Evolutionary conservation across 1,140 invertebrate genomes (phyloP).

Genomic region (Drosophila repleta): DNA sequence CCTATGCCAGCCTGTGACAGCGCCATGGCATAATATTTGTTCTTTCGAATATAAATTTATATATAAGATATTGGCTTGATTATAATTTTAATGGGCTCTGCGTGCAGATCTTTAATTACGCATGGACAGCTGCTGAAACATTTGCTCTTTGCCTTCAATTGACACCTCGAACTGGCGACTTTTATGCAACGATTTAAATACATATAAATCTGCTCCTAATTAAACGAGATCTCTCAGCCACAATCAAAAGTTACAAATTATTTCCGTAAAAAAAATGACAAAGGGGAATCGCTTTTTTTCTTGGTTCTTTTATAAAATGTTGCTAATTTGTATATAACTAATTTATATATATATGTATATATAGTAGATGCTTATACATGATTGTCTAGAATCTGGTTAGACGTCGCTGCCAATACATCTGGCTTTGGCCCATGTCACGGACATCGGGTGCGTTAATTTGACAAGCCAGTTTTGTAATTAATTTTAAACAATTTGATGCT

Average conservation of each 20-base stretch:
- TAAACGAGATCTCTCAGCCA: conserved; percentile 23
- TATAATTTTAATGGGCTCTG: conserved; percentile 70
- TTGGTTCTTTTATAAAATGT: conserved; percentile 6
- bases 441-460: conserved; percentile 59
- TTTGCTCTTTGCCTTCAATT: conserved; percentile 14
- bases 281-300: conserved; percentile 10
- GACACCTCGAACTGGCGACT: conserved; percentile 21
- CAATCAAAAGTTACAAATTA: conserved; percentile 36
- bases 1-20: conserved; percentile 43
- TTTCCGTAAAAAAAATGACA: conserved; percentile 38
- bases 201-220: conserved; percentile 21
- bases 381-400: conserved; percentile 45
- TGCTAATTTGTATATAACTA: conserved; percentile 27
- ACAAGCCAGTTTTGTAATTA: conserved; percentile 63
- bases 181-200: conserved; percentile 20
- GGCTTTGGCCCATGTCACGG: conserved; percentile 52
- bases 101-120: conserved; percentile 73
- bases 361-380: background rate
- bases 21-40: conserved; percentile 2
- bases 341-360: background rate
- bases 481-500: conserved; percentile 57
- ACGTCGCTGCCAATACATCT: conserved; percentile 18
- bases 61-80: conserved; percentile 31
- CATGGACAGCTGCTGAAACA: conserved; percentile 42
- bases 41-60: background rate